phyloP scores from a whole-genome alignment of 1,140 invertebrate genomes.

The Megathymus violae region DNA sequence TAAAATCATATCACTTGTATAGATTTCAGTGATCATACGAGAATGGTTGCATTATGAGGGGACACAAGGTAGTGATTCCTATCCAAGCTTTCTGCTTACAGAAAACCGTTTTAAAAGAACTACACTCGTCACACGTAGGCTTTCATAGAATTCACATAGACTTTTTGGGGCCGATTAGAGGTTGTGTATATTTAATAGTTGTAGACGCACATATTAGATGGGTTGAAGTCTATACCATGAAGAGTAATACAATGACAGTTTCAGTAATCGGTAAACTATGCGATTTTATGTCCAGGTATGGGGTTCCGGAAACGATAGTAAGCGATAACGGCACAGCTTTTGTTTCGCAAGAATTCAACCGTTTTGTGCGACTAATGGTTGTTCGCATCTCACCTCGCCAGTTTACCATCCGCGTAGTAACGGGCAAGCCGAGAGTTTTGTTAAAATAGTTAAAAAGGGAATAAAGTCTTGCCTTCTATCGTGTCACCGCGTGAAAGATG shows the following conservation, averaged over 20 bases:
- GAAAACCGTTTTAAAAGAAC: no score
- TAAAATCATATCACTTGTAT: no score
- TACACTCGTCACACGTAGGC: no score
- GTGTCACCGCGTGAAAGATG: constrained; percentile 5
- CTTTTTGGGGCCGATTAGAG: constrained; percentile 35
- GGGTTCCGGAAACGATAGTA: constrained; percentile 37
- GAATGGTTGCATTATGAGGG: no score
- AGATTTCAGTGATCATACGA: no score
- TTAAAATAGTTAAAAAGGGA: constrained; percentile 41
- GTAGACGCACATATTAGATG: constrained; percentile 39
- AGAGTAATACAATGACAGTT: constrained; percentile 10
- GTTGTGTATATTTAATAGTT: constrained; percentile 30
- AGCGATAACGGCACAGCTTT: constrained; percentile 44
- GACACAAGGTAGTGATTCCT: no score
- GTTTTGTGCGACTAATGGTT: constrained; percentile 39
- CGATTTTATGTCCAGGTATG: constrained; percentile 40
- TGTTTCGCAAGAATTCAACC: constrained; percentile 34
- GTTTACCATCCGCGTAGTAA: constrained; percentile 37
- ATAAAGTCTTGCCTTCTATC: constrained; percentile 30
- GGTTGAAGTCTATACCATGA: constrained; percentile 43
- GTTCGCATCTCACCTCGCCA: constrained; percentile 37
- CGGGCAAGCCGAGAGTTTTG: constrained; percentile 43
- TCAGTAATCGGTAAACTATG: constrained; percentile 36
- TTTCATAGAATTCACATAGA: constrained; percentile 42
- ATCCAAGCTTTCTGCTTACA: no score